Base-by-base conservation (phyloP, 2,113 vertebrate genomes). In the Pluvianellus socialis region DNA sequence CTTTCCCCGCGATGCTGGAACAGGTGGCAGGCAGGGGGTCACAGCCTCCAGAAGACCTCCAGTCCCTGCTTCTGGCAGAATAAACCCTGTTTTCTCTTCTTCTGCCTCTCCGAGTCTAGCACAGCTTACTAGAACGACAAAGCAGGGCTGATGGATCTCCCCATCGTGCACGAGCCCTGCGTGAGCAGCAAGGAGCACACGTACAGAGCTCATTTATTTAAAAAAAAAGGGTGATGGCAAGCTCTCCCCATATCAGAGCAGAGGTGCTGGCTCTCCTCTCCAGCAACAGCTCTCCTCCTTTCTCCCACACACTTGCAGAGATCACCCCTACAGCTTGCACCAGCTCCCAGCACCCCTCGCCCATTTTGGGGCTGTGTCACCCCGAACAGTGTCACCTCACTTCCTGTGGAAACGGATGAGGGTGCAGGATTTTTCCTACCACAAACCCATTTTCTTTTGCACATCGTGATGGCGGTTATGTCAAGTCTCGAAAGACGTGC, bases 151-250 rank as follows among this genome's bases (percentile, higher is more conserved):
- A 11, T 38, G 26, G 38, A 30, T 71, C 58, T 44, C 45, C 40
- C 17, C 18, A 7, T 38, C n/a, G 22, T 5, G 14, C 1, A 0
- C 32, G 13, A 79, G 8, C 20, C 28, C 33, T 20, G 10, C 0
- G 0, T 35, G 15, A 82, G 52, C 12, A 45, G 27, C 35, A 40
- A n/a, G 9, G 12, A 56, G 8, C 20, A 9, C 26, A 7, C 16
- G 6, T 18, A 28, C 26, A 58, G 33, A 71, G 3, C 4, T 62
- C 7, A 9, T 49, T 61, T 49, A 42, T 28, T 28, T 33, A 11
- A 45, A 76, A 47, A n/a, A 35, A 38, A 40, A 45, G 3, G 7
- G 7, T 44, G 17, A 47, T 40, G 2, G 0, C 18, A 68, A 15
- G 11, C 26, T 81, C 17, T 6, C 9, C 1, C 26, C 3, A 1